Evolutionary conservation across 2,888 invertebrate genomes (phyloP).

Genomic region (Incurvaria masculella): DNA sequence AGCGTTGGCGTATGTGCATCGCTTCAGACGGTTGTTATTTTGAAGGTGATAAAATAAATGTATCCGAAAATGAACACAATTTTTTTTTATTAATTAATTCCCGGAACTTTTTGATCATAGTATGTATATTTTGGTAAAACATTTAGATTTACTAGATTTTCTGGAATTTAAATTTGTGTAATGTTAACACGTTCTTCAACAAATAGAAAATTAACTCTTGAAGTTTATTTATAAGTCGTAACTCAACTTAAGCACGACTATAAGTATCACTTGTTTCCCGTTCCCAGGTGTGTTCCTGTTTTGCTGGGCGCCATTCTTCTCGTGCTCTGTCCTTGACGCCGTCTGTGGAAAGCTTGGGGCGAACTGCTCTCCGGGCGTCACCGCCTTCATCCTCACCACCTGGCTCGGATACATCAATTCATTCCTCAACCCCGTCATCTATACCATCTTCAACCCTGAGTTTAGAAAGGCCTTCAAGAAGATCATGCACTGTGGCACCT

Average conservation of each 20-base stretch:
- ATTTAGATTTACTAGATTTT: too few species aligned
- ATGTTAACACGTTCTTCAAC: too few species aligned
- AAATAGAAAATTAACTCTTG: too few species aligned
- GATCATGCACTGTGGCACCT: conserved; percentile 70
- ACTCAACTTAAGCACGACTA: neutral
- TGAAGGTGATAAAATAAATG: too few species aligned
- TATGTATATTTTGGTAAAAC: too few species aligned
- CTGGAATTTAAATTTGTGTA: too few species aligned
- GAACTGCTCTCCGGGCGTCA: conserved; percentile 79
- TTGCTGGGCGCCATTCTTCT: conserved; percentile 99
- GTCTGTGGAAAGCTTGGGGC: conserved; percentile 84
- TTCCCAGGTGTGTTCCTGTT: conserved; percentile 93
- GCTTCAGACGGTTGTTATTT: too few species aligned
- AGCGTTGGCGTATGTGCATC: too few species aligned
- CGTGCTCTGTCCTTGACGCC: conserved; percentile 96
- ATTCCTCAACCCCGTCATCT: conserved; percentile 90
- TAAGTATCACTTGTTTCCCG: conserved; percentile 10
- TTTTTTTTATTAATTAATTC: too few species aligned
- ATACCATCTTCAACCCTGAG: conserved; percentile 95
- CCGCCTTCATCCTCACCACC: conserved; percentile 90
- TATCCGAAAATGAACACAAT: too few species aligned
- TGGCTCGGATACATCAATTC: conserved; percentile 99
- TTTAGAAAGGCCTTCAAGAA: conserved; percentile 98
- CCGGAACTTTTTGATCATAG: too few species aligned
- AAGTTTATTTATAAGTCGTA: too few species aligned